phyloP scores from a whole-genome alignment of 2,888 invertebrate genomes.

The Tinea semifulvella region DNA sequence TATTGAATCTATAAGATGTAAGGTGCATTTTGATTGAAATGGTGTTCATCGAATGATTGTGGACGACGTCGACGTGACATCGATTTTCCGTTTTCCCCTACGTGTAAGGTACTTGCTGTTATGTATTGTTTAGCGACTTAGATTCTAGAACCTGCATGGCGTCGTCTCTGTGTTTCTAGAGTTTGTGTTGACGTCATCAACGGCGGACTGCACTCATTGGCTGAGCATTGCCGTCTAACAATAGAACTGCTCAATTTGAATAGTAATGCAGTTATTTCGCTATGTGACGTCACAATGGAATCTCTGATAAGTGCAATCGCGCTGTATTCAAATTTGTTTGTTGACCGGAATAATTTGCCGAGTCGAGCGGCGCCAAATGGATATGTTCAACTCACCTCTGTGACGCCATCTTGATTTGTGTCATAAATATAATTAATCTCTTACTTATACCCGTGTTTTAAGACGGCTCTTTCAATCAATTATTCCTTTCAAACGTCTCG shows the following conservation, averaged over 20 bases:
- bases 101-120: conserved; percentile 8
- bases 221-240: neutral
- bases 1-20: conserved; percentile 32
- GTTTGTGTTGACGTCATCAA: neutral
- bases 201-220: neutral
- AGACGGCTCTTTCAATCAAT: too few species aligned
- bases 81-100: conserved; percentile 8
- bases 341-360: conserved; percentile 1
- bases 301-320: neutral
- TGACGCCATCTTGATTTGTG: too few species aligned
- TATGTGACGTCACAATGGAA: neutral
- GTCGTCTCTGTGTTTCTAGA: neutral
- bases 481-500: too few species aligned
- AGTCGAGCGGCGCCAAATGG: neutral
- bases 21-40: conserved; percentile 36
- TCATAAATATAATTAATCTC: too few species aligned
- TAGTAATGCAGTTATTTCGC: neutral
- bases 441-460: too few species aligned
- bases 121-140: conserved; percentile 9
- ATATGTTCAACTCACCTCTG: neutral
- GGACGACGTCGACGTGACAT: neutral
- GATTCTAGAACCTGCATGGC: conserved; percentile 1
- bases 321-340: neutral
- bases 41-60: conserved; percentile 11
- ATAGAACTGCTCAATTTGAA: neutral